Percentiles rank a stretch among this genome's conserved stretches.
phyloP scores from a whole-genome alignment of 2,797 vertebrate genomes.

The Bradypus variegatus region DNA sequence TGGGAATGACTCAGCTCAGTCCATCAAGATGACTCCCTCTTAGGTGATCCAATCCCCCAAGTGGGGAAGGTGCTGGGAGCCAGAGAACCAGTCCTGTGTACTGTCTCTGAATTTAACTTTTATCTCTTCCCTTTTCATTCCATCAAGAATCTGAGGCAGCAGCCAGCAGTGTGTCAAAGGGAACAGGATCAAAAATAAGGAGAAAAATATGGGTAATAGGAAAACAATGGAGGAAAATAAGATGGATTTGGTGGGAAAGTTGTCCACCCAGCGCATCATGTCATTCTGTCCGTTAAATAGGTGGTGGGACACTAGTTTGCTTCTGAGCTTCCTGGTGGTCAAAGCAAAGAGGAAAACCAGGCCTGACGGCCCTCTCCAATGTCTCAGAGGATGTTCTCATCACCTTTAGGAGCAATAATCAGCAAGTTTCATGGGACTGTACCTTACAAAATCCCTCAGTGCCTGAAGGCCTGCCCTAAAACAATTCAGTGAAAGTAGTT shows the following conservation, averaged over 20 bases:
- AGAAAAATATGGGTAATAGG: neutral
- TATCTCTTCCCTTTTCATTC: neutral
- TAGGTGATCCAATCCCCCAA: neutral
- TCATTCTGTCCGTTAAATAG: neutral
- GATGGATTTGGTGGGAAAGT: neutral
- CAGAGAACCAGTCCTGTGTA: neutral
- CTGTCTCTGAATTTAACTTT: neutral
- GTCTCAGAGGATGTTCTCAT: neutral
- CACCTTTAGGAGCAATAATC: neutral
- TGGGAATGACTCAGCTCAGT: neutral
- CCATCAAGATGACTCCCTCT: neutral
- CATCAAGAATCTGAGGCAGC: neutral
- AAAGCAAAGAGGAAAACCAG: neutral
- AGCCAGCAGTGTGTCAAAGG: neutral
- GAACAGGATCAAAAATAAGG: neutral
- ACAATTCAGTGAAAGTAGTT: neutral
- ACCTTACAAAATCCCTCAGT: neutral
- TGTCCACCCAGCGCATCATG: accelerated
- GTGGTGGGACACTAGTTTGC: neutral
- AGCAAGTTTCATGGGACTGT: neutral
- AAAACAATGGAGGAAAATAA: neutral
- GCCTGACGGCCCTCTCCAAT: neutral
- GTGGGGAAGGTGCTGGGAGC: neutral
- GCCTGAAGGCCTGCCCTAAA: neutral
- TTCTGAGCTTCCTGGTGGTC: slow-evolving; percentile 16